phyloP scores from a whole-genome alignment of 2,797 vertebrate species.

The Caiman crocodilus region DNA sequence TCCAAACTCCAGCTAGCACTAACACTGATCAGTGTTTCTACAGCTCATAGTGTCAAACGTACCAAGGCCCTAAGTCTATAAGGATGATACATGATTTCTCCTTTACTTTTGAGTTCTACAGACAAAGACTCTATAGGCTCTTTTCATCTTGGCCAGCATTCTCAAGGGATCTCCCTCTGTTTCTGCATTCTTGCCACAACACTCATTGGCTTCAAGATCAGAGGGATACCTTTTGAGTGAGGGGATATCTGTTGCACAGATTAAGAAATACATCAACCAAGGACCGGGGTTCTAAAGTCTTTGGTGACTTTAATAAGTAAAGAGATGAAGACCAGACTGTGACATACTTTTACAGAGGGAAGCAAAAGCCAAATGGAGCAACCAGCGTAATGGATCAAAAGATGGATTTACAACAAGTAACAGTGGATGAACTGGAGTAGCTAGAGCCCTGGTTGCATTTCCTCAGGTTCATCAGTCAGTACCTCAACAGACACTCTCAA shows the following conservation, averaged over 20 bases:
- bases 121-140: not conserved
- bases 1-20: too few species aligned
- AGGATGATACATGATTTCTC: not conserved
- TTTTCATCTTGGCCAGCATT: rapidly evolving
- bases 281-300: not conserved
- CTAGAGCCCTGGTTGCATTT: not conserved
- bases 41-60: too few species aligned
- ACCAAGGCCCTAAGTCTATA: not conserved
- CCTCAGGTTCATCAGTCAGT: not conserved
- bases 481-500: not conserved
- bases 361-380: not conserved
- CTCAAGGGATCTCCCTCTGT: not conserved
- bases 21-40: too few species aligned
- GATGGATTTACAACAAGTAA: not conserved
- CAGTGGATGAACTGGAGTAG: not conserved
- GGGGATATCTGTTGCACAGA: not conserved
- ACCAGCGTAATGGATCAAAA: rapidly evolving
- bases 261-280: rapidly evolving
- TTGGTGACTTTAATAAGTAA: not conserved
- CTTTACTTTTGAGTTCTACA: not conserved
- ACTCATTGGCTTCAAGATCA: not conserved
- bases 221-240: not conserved
- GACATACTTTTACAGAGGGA: not conserved
- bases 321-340: not conserved
- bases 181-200: not conserved